phyloP scores from a whole-genome alignment of 2,888 invertebrate species.

The Geotrupes spiniger region DNA sequence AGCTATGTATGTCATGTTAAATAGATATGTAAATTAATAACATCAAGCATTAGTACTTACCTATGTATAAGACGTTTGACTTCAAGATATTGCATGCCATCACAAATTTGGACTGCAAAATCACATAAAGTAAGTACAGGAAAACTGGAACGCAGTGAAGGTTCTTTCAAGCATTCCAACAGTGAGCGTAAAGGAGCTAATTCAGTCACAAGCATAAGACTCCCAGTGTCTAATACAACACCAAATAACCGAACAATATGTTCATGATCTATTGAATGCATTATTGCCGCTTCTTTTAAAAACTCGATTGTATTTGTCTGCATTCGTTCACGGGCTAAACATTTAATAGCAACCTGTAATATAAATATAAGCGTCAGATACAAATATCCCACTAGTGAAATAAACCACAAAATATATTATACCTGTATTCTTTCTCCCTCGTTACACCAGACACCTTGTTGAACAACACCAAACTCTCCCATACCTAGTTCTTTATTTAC shows the following conservation, averaged over 20 bases:
- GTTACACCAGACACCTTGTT: slow-evolving; percentile 96
- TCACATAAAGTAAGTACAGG: slow-evolving; percentile 90
- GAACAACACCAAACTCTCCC: slow-evolving; percentile 97
- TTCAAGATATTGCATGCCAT: slow-evolving; percentile 98
- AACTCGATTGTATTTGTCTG: slow-evolving; percentile 96
- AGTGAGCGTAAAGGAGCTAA: slow-evolving; percentile 92
- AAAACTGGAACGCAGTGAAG: slow-evolving; percentile 85
- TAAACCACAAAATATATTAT: slow-evolving; percentile 8
- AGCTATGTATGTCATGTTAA: too few relatives aligned
- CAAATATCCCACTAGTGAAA: too few relatives aligned
- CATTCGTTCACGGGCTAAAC: slow-evolving; percentile 90
- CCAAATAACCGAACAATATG: slow-evolving; percentile 97
- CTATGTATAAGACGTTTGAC: slow-evolving; percentile 93
- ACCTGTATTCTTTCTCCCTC: slow-evolving; percentile 78
- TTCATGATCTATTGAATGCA: slow-evolving; percentile 97
- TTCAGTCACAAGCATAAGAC: slow-evolving; percentile 71
- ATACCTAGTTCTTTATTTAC: slow-evolving; percentile 93
- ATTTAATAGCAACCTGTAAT: slow-evolving; percentile 91
- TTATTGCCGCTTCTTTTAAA: slow-evolving; percentile 95
- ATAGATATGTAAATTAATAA: too few relatives aligned
- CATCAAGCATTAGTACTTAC: slow-evolving; percentile 53
- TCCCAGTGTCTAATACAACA: slow-evolving; percentile 89
- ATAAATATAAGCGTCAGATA: not conserved
- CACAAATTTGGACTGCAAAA: slow-evolving; percentile 93
- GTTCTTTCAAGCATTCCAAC: slow-evolving; percentile 93